phyloP scores from a whole-genome alignment of 2,888 invertebrate genomes.

The Sarcophaga caerulescens region DNA sequence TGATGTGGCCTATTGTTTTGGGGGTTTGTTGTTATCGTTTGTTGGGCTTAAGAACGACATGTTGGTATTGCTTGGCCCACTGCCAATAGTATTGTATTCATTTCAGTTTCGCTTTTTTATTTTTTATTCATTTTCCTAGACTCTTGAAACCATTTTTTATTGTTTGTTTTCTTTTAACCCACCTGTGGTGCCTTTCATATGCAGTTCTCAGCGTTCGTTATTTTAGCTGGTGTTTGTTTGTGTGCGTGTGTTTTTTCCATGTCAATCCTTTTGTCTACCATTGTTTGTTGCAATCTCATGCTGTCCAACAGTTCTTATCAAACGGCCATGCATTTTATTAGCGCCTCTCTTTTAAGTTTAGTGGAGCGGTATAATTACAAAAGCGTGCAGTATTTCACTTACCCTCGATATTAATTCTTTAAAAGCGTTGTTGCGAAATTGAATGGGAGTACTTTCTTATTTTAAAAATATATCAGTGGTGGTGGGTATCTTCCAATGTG shows the following conservation, averaged over 20 bases:
- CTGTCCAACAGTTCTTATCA: slow-evolving; percentile 38
- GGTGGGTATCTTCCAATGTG: no score
- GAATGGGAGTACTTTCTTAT: no score
- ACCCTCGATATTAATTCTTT: not conserved
- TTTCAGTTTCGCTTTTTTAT: slow-evolving; percentile 29
- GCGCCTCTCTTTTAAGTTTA: slow-evolving; percentile 3
- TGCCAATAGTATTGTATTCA: slow-evolving; percentile 52
- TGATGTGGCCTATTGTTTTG: slow-evolving; percentile 32
- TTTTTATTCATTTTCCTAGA: slow-evolving; percentile 18
- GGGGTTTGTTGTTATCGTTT: slow-evolving; percentile 13
- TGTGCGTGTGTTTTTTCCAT: slow-evolving; percentile 3
- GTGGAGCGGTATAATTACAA: not conserved
- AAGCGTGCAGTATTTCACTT: not conserved
- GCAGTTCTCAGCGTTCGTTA: slow-evolving; percentile 47
- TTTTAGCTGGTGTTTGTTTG: slow-evolving; percentile 29
- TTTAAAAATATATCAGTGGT: no score
- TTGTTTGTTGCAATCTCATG: slow-evolving; percentile 36
- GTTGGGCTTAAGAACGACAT: not conserved
- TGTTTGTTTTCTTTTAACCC: slow-evolving; percentile 34
- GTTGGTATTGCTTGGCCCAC: slow-evolving; percentile 45
- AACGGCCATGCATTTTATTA: slow-evolving; percentile 29
- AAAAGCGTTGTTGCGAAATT: no score
- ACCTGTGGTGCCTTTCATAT: slow-evolving; percentile 64
- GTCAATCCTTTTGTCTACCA: slow-evolving; percentile 43
- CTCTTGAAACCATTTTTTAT: slow-evolving; percentile 18